A percentile compares a stretch with the other conserved stretches of the same genome.
phyloP scores from a whole-genome alignment of 2,113 vertebrate genomes.

The Proteles cristata region DNA sequence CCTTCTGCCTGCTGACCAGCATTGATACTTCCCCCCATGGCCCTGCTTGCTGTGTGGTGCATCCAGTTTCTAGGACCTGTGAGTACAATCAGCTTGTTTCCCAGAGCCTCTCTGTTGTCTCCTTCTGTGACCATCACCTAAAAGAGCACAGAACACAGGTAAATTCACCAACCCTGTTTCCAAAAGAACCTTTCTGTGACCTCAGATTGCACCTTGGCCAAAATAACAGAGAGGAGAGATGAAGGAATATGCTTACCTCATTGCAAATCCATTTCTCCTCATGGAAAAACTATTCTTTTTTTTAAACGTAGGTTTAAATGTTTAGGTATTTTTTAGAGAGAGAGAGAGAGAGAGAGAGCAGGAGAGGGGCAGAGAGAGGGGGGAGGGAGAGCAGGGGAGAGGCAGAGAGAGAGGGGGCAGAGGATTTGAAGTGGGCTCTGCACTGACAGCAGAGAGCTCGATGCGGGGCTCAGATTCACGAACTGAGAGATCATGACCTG shows the following conservation, averaged over 20 bases:
- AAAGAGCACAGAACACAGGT: background rate
- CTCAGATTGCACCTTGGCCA: background rate
- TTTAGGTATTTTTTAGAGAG: too few relatives aligned
- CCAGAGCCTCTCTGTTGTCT: background rate
- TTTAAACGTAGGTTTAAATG: too few relatives aligned
- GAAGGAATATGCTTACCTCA: background rate
- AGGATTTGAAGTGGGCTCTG: too few relatives aligned
- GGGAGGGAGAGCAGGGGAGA: too few relatives aligned
- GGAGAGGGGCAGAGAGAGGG: too few relatives aligned
- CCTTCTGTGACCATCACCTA: background rate
- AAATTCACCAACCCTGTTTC: background rate
- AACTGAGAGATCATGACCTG: too few relatives aligned
- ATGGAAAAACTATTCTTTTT: background rate
- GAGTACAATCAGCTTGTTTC: background rate
- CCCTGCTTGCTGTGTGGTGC: too few relatives aligned
- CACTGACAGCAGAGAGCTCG: too few relatives aligned
- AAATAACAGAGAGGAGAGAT: background rate
- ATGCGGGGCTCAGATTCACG: too few relatives aligned
- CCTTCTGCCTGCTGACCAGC: background rate
- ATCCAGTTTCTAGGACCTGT: background rate
- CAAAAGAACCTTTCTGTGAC: background rate
- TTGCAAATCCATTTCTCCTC: background rate
- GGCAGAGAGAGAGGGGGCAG: too few relatives aligned
- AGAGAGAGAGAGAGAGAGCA: too few relatives aligned
- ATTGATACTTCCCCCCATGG: rapidly evolving